Evolutionary conservation across 2,888 invertebrate species (phyloP).

Genomic region (Campopleginae sp.): DNA sequence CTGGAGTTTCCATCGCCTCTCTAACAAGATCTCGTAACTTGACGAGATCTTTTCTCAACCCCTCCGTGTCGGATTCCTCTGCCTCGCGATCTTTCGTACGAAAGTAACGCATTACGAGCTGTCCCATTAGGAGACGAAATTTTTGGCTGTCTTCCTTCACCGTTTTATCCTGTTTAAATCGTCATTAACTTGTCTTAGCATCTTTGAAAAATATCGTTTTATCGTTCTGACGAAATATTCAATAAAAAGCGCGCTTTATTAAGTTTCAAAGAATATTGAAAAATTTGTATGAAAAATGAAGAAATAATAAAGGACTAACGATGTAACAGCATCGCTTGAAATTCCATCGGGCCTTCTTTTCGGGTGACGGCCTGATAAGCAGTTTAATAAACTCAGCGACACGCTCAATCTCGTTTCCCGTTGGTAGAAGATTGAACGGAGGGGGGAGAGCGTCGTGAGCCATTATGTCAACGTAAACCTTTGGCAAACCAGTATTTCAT

Average conservation of each 20-base stretch:
- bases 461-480: slow-evolving; percentile 90
- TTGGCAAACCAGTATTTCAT: slow-evolving; percentile 2
- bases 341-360: slow-evolving; percentile 84
- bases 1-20: slow-evolving; percentile 74
- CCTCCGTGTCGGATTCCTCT: slow-evolving; percentile 83
- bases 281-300: background rate
- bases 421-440: slow-evolving; percentile 90
- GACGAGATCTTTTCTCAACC: slow-evolving; percentile 85
- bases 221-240: too few species aligned
- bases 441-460: slow-evolving; percentile 89
- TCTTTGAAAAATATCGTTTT: too few species aligned
- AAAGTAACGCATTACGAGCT: slow-evolving; percentile 87
- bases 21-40: slow-evolving; percentile 75
- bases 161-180: slow-evolving; percentile 79
- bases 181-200: background rate
- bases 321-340: slow-evolving; percentile 84
- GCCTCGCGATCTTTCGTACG: slow-evolving; percentile 83
- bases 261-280: background rate
- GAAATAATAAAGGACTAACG: slow-evolving; percentile 69
- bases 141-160: slow-evolving; percentile 83
- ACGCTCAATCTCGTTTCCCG: slow-evolving; percentile 85
- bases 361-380: slow-evolving; percentile 80
- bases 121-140: slow-evolving; percentile 86
- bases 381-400: slow-evolving; percentile 85
- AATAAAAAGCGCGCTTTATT: too few species aligned